phyloP scores from a whole-genome alignment of 2,797 vertebrate genomes.

The Pseudopleuronectes americanus region DNA sequence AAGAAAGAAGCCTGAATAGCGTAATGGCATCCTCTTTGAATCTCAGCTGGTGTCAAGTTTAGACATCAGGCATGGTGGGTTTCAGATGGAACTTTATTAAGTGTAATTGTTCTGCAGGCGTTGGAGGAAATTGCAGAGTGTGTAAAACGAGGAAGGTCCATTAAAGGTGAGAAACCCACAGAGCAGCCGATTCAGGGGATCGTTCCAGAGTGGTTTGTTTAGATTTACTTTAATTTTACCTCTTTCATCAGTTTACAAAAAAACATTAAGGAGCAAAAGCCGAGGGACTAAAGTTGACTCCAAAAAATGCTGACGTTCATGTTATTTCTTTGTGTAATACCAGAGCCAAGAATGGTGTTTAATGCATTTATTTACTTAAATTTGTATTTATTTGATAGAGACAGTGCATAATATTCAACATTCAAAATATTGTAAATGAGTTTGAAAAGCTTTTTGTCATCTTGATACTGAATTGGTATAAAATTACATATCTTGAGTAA shows the following conservation, averaged over 20 bases:
- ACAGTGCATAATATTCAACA: too few species aligned
- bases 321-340: too few species aligned
- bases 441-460: too few species aligned
- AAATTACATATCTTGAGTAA: too few species aligned
- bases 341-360: too few species aligned
- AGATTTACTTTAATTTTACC: constrained; percentile 18
- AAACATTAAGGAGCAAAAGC: not conserved
- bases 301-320: too few species aligned
- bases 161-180: constrained; percentile 45
- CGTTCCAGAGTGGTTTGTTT: constrained; percentile 12
- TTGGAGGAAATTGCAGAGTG: constrained; percentile 47
- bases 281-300: not conserved
- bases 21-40: constrained; percentile 58
- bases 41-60: constrained; percentile 67
- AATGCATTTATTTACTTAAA: too few species aligned
- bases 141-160: constrained; percentile 39
- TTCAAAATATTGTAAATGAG: too few species aligned
- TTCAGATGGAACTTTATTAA: constrained; percentile 70
- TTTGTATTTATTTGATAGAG: too few species aligned
- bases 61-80: constrained; percentile 52
- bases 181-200: constrained; percentile 40
- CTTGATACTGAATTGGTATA: too few species aligned
- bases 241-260: not conserved
- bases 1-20: constrained; percentile 53
- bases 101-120: constrained; percentile 51